Conservation (phyloP, 64 coral and sea anemone genomes). For the Anthopleura sola region DNA sequence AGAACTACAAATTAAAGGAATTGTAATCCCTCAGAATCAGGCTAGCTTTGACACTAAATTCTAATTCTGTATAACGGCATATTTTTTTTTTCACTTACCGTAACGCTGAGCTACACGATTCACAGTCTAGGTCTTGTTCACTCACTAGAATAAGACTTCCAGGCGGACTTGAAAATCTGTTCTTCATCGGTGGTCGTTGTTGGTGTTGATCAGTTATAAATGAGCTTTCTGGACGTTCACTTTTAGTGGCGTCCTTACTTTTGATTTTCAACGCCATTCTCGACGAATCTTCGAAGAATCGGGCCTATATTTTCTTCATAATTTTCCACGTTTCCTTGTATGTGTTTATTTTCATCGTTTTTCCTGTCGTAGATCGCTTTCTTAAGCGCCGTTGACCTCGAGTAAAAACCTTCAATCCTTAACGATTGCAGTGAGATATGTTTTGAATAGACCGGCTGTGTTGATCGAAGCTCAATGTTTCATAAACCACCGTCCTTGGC, state of each 20-base stretch:
- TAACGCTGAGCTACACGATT: not conserved
- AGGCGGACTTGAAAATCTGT: not conserved
- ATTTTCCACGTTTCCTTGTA: not conserved
- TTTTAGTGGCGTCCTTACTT: not conserved
- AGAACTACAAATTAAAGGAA: not conserved
- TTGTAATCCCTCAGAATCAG: not conserved
- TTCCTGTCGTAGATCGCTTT: not conserved
- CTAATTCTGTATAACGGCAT: not conserved
- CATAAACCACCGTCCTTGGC: not conserved
- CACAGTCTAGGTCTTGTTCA: not conserved
- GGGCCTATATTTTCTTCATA: not conserved
- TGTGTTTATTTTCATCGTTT: not conserved
- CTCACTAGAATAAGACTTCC: not conserved
- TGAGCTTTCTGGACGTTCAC: not conserved
- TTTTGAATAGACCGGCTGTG: slow-evolving; percentile 1
- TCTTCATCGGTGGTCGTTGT: not conserved
- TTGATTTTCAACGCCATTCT: not conserved
- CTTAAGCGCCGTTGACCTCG: not conserved
- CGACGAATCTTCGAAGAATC: not conserved
- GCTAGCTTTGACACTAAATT: not conserved
- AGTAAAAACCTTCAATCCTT: not conserved
- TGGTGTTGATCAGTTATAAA: not conserved
- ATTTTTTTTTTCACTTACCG: not conserved
- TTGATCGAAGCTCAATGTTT: not conserved
- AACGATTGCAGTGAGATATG: not conserved